phyloP scores from a whole-genome alignment of 2,888 invertebrate genomes.

The Ennomos fuscantarius region DNA sequence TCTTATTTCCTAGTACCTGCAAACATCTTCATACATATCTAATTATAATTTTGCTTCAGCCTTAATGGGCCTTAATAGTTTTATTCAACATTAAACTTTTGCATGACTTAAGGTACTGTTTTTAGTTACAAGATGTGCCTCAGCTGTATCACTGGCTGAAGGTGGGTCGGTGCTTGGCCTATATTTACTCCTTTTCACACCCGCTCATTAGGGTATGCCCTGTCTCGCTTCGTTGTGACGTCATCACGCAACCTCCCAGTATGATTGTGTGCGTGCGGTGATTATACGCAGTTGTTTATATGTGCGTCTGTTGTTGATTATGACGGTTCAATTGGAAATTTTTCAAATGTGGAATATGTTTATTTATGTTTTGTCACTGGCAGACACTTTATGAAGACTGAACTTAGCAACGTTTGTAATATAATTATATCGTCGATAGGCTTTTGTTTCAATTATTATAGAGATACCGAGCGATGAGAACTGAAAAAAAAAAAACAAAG shows the following conservation, averaged over 20 bases:
- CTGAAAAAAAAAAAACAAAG: too few species aligned
- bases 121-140: not conserved
- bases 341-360: conserved; percentile 9
- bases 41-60: too few species aligned
- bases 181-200: conserved; percentile 70
- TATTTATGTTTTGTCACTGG: conserved; percentile 3
- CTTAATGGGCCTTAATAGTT: too few species aligned
- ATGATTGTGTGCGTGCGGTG: conserved; percentile 61
- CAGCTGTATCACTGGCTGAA: conserved; percentile 67
- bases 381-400: not conserved
- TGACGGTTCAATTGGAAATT: conserved; percentile 44
- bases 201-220: conserved; percentile 34
- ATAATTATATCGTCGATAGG: not conserved
- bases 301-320: conserved; percentile 50
- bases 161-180: conserved; percentile 83
- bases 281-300: conserved; percentile 57
- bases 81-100: too few species aligned
- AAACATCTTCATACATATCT: too few species aligned
- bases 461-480: too few species aligned
- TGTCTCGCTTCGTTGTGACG: conserved; percentile 72
- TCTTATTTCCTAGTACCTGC: too few species aligned
- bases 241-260: conserved; percentile 70
- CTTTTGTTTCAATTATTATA: not conserved
- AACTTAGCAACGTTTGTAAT: conserved; percentile 6
- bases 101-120: conserved; percentile 4